These are phyloP conservation scores for Nemotelus pantherinus DNA, from an alignment of 2,888 invertebrate genomes.

Conservation along the genomic window DNA sequence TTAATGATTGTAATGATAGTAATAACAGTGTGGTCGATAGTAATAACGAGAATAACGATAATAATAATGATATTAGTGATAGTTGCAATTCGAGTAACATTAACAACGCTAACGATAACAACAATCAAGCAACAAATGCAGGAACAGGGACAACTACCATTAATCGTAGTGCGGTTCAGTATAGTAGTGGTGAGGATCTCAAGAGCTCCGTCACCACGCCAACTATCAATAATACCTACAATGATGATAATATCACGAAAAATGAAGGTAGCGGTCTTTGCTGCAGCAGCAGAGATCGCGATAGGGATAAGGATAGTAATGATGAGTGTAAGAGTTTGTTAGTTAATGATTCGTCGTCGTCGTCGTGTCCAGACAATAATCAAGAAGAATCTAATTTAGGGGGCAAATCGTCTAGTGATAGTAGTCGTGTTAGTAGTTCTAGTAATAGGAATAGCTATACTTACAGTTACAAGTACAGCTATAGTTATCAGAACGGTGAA, in stretches of 20 bases:
- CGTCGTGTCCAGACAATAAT: slow-evolving; percentile 49
- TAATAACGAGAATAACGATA: slow-evolving; percentile 37
- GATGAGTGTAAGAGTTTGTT: slow-evolving; percentile 43
- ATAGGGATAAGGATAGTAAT: slow-evolving; percentile 20
- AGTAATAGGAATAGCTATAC: slow-evolving; percentile 40
- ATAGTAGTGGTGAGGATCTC: slow-evolving; percentile 41
- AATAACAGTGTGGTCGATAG: slow-evolving; percentile 47
- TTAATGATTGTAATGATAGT: slow-evolving; percentile 58
- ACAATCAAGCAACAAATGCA: slow-evolving; percentile 50
- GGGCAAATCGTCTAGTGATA: slow-evolving; percentile 42
- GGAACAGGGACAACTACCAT: slow-evolving; percentile 53
- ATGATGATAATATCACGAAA: slow-evolving; percentile 52
- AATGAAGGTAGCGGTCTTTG: slow-evolving; percentile 49
- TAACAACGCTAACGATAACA: slow-evolving; percentile 48
- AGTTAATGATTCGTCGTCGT: slow-evolving; percentile 36
- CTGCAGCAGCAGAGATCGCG: slow-evolving; percentile 23
- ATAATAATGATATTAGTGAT: slow-evolving; percentile 46
- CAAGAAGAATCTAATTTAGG: slow-evolving; percentile 44
- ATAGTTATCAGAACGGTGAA: slow-evolving; percentile 40
- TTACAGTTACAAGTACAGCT: slow-evolving; percentile 35
- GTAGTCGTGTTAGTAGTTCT: slow-evolving; percentile 35
- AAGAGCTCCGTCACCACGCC: slow-evolving; percentile 51
- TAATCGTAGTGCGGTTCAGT: slow-evolving; percentile 44
- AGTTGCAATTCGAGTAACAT: slow-evolving; percentile 42
- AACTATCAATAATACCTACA: slow-evolving; percentile 50